Base-by-base conservation (phyloP, 2,797 vertebrate genomes). In the Pipistrellus nathusii region DNA sequence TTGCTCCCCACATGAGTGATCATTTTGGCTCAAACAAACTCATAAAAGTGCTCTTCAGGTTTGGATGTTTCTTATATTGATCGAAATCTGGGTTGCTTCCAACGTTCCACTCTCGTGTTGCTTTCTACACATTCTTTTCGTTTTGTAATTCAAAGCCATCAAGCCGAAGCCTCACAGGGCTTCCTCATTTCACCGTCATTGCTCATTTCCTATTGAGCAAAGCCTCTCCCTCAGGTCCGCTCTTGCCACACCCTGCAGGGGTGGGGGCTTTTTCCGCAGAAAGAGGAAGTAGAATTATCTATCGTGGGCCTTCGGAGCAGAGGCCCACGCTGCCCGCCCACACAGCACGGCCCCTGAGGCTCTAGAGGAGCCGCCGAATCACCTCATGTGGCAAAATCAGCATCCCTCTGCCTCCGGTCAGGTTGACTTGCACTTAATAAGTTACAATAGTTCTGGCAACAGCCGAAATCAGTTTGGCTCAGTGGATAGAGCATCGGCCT, bases 211-310 rank as follows among this genome's bases (percentile, higher is more conserved):
- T 85, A 78, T 86, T 80, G 73, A 92, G 94, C 85, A 93, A 96
- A 92, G 44, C 77, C 66, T 62, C 78, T 83, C 91, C 77, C 82
- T 78, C 84, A n/a, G 92, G 81, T 89, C 81, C n/a, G 64, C 71
- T 85, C 89, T 96, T 72, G 84, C 91, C 84, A 75, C 85, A 93
- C 91, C 81, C 82, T 77, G 51, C 72, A 75, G 38, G 48, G 48
- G 35, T 18, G 35, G 76, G 69, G 51, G 64, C 53, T 92, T 92
- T 95, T 95, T 92, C 93, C 72, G 38, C 59, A 55, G 83, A 96
- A 97, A 96, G 96, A 78, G 93, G 96, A 95, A 96, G 96, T 93
- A 66, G 59, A 55, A 59, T 77, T 27, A n/a, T 53, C 57, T 85
- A 6, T 46, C 64, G 87, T 18, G 21, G 51, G 30, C 51, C 17